A percentile compares a stretch with the other conserved stretches of the same genome.
phyloP scores from a whole-genome alignment of 2,113 vertebrate genomes.

The Gallinago undulata region DNA sequence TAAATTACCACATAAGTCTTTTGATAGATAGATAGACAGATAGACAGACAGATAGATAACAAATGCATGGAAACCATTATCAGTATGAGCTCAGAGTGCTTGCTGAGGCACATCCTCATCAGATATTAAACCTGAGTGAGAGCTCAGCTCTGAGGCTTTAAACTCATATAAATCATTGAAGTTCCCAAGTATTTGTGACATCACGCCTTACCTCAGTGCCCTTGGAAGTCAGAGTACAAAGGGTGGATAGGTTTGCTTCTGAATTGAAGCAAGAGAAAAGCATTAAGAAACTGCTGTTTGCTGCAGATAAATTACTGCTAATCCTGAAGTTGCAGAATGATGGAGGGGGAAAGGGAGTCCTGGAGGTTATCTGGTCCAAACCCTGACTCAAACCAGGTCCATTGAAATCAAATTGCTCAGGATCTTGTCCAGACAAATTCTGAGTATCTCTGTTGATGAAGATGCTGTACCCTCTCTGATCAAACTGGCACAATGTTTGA shows the following conservation, averaged over 20 bases:
- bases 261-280: background rate
- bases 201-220: background rate
- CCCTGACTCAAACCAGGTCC: background rate
- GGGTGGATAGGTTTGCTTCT: background rate
- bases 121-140: background rate
- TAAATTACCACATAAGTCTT: conserved; percentile 46
- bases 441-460: background rate
- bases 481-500: background rate
- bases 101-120: background rate
- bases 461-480: background rate
- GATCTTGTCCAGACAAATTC: background rate
- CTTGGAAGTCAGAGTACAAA: background rate
- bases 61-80: background rate
- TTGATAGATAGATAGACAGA: conserved; percentile 24
- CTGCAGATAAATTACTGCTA: background rate
- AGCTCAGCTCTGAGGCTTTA: background rate
- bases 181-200: background rate
- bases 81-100: background rate
- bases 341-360: background rate
- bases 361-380: background rate
- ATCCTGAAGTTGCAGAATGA: background rate
- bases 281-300: background rate
- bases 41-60: background rate
- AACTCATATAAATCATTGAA: background rate
- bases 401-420: background rate